phyloP scores from a whole-genome alignment of 2,797 vertebrate genomes.

The Lacerta bilineata region DNA sequence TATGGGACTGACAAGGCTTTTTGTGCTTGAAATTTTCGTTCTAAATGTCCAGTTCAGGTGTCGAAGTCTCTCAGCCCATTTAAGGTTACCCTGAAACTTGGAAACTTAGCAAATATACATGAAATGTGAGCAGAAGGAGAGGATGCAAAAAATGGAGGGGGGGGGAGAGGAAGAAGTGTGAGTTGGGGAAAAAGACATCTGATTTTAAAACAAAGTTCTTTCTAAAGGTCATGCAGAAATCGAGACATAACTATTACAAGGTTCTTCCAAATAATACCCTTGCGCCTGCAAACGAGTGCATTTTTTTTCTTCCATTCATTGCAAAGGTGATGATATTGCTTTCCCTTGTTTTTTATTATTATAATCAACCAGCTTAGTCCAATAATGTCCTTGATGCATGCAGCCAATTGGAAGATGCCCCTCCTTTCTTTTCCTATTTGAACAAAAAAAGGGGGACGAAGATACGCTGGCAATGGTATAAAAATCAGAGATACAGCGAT shows the following conservation, averaged over 20 bases:
- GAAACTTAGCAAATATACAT: neutral
- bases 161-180: neutral
- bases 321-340: neutral
- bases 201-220: neutral
- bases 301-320: neutral
- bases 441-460: constrained; percentile 63
- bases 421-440: neutral
- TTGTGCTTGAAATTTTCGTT: neutral
- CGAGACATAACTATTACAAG: neutral
- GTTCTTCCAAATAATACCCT: neutral
- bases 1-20: neutral
- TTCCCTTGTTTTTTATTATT: neutral
- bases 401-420: constrained; percentile 53
- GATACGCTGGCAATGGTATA: neutral
- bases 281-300: neutral
- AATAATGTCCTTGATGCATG: neutral
- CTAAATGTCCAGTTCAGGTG: neutral
- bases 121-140: neutral
- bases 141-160: neutral
- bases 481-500: constrained; percentile 57
- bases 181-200: accelerated
- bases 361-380: constrained; percentile 8
- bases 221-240: constrained; percentile 21
- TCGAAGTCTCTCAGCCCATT: neutral
- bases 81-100: neutral